Conservation (phyloP, 2,888 invertebrate species). For the Pyrochroa serraticornis region DNA sequence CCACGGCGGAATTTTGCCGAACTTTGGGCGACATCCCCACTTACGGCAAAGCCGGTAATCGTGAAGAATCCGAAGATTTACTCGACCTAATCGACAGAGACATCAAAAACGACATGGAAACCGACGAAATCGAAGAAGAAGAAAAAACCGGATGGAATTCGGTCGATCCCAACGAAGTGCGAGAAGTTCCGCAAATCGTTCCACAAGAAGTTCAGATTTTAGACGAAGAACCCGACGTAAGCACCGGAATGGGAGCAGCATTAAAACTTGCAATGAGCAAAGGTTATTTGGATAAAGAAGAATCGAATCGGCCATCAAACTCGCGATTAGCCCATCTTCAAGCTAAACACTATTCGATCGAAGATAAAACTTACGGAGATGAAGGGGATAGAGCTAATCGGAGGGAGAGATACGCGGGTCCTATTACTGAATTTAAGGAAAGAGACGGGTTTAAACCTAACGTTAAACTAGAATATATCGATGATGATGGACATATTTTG, state of each 20-base stretch:
- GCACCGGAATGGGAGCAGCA: constrained; percentile 90
- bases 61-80: constrained; percentile 74
- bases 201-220: constrained; percentile 71
- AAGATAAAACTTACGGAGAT: constrained; percentile 78
- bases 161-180: constrained; percentile 59
- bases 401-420: constrained; percentile 80
- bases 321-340: constrained; percentile 76
- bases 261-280: constrained; percentile 90
- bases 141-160: constrained; percentile 62
- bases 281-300: constrained; percentile 88
- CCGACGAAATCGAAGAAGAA: constrained; percentile 46
- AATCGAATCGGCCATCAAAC: constrained; percentile 73
- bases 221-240: constrained; percentile 91
- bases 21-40: constrained; percentile 93
- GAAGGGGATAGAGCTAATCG: constrained; percentile 70
- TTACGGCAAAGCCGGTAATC: constrained; percentile 88
- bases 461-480: constrained; percentile 95
- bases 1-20: constrained; percentile 96
- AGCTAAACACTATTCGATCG: constrained; percentile 81
- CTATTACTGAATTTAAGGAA: constrained; percentile 90
- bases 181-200: constrained; percentile 56
- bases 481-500: constrained; percentile 91
- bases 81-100: constrained; percentile 45
- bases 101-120: constrained; percentile 39
- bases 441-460: constrained; percentile 90